Evolutionary conservation across 2,113 vertebrate species (phyloP).

Genomic region (Gavialis gangeticus): DNA sequence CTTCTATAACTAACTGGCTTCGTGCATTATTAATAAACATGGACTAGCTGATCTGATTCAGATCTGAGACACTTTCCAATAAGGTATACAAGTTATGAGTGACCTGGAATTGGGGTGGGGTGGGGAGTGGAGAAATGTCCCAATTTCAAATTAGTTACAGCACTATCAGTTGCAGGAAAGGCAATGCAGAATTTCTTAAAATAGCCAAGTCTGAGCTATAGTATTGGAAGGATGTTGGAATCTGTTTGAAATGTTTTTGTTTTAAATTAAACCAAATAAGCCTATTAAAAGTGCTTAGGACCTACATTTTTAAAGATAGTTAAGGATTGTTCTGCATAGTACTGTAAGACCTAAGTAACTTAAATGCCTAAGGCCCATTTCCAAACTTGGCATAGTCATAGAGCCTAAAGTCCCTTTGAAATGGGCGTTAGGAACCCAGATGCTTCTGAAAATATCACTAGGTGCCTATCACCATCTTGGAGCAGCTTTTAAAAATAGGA

Average conservation of each 20-base stretch:
- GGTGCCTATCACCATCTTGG: not conserved
- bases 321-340: not conserved
- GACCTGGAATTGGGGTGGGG: not conserved
- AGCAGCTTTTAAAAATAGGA: not conserved
- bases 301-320: not conserved
- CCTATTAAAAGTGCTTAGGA: not conserved
- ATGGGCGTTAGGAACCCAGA: not conserved
- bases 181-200: not conserved
- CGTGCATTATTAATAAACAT: slow-evolving; percentile 4
- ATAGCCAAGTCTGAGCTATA: not conserved
- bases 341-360: not conserved
- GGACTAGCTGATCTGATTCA: slow-evolving; percentile 59
- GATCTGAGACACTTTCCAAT: slow-evolving; percentile 32
- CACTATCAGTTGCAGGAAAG: rapidly evolving
- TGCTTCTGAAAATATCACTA: not conserved
- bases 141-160: not conserved
- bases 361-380: not conserved
- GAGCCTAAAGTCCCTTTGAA: not conserved
- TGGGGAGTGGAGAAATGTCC: not conserved
- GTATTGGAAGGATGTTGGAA: not conserved
- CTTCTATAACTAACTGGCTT: slow-evolving; percentile 68
- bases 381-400: rapidly evolving
- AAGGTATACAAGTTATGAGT: slow-evolving; percentile 2
- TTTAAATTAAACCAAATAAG: not conserved
- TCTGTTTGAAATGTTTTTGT: not conserved